These are phyloP conservation scores for Cossypha niveicapilla DNA, from an alignment of 2,797 vertebrate species.

Conservation along the genomic window DNA sequence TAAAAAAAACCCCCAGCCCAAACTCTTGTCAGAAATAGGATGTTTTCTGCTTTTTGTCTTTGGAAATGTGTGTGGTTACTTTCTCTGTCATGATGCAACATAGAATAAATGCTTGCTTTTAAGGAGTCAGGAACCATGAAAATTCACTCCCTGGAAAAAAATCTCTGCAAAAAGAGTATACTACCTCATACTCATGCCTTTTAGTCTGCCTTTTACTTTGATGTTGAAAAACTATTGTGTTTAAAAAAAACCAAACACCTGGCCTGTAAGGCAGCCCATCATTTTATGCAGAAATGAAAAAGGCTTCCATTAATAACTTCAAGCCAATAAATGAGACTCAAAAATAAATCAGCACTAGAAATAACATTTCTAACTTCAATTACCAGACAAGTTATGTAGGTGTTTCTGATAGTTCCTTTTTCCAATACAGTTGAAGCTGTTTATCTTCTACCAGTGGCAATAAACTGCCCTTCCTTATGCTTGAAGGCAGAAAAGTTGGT, in stretches of 20 bases:
- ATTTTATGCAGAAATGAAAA: not conserved
- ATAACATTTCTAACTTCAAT: not conserved
- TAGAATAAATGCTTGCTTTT: not conserved
- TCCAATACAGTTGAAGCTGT: not conserved
- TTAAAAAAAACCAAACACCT: not conserved
- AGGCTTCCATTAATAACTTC: not conserved
- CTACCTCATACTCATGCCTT: not conserved
- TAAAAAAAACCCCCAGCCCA: not conserved
- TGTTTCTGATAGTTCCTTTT: not conserved
- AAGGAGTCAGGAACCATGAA: not conserved
- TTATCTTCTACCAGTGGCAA: not conserved
- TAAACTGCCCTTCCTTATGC: not conserved
- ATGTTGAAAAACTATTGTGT: not conserved
- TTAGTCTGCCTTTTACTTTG: not conserved
- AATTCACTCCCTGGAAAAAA: not conserved
- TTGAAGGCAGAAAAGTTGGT: not conserved
- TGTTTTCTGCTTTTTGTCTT: not conserved
- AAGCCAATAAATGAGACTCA: not conserved
- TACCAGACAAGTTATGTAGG: not conserved
- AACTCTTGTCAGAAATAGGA: not conserved
- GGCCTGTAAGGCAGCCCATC: not conserved
- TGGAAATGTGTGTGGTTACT: not conserved
- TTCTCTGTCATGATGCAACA: not conserved
- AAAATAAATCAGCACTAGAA: not conserved
- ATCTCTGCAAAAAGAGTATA: not conserved